These are phyloP conservation scores for Microctonus hyperodae DNA, from an alignment of 2,888 invertebrate species.

Conservation along the genomic window DNA sequence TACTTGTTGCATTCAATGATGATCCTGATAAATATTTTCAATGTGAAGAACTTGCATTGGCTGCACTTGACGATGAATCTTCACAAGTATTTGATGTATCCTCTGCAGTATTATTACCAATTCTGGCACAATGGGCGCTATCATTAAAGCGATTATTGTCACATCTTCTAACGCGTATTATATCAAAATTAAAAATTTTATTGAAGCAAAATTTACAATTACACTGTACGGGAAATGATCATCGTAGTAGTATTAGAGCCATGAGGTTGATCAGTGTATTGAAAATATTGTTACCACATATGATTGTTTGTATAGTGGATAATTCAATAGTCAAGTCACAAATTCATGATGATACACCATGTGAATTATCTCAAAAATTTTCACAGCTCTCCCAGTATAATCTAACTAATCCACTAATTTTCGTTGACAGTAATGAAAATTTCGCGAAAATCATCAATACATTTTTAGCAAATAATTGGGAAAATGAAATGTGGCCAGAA, in stretches of 20 bases:
- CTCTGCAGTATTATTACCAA: conserved; percentile 68
- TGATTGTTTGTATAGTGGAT: conserved; percentile 51
- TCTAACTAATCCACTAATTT: conserved; percentile 70
- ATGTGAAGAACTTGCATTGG: conserved; percentile 69
- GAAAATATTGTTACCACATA: conserved; percentile 54
- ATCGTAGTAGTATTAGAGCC: conserved; percentile 50
- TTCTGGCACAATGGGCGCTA: conserved; percentile 71
- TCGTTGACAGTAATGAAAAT: conserved; percentile 68
- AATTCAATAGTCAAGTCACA: conserved; percentile 47
- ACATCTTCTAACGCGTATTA: conserved; percentile 62
- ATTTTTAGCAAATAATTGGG: conserved; percentile 62
- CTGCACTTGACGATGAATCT: conserved; percentile 68
- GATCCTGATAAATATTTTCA: conserved; percentile 72
- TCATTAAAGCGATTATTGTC: conserved; percentile 67
- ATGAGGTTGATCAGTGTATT: conserved; percentile 50
- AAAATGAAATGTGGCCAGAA: conserved; percentile 72
- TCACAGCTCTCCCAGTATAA: conserved; percentile 57
- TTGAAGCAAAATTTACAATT: conserved; percentile 47
- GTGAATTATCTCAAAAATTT: conserved; percentile 51
- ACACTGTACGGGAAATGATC: conserved; percentile 51
- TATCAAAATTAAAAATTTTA: conserved; percentile 53
- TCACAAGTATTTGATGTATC: conserved; percentile 66
- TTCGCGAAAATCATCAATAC: conserved; percentile 69
- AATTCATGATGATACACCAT: conserved; percentile 44
- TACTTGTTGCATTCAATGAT: conserved; percentile 70